Base-by-base conservation (phyloP, 2,888 invertebrate genomes). In the Erebia ligea region DNA sequence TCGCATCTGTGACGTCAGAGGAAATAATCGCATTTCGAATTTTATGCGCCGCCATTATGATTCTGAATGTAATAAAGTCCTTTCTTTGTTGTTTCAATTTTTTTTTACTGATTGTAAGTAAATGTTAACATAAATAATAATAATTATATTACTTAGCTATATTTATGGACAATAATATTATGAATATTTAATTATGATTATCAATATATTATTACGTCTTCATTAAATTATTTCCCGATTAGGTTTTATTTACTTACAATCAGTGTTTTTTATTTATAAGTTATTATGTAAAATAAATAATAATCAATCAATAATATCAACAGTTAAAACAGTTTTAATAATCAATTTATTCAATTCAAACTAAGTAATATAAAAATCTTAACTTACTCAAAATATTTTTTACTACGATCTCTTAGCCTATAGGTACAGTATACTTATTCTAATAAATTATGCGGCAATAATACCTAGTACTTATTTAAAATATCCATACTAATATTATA, bases 1-100 rank as follows among this genome's bases (percentile, higher is more conserved):
- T 82, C 77, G 80, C 71, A 77, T 74, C 79, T 79, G 79, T 92
- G 92, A 92, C 92, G 92, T 91, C 83, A 87, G 80, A 59, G 56
- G 58, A 69, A 50, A 73, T 75, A n/a, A 71, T 74, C 64, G n/a
- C 52, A 67, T 62, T 73, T 34, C 45, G 62, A 68, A 54, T 62
- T 6, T 45, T 62, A 68, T 62, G 25, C 56, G 45, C 19, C 62
- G 67, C 58, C 58, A 67, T 66, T 21, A n/a, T n/a, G 19, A n/a
- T 65, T 56, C 34, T 40, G 40, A 25, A 52, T 13, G n/a, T 11
- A 64, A 62, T n/a, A 21, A 62, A 45, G 45, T 13, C 17, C 11
- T 10, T 48, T 19, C 10, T 69, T 57, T 15, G 48, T 25, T 57
- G 17, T 56, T 57, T 11, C 0, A 48, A 19, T 63, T 34, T 21